phyloP scores from a whole-genome alignment of 2,888 invertebrate genomes.

The Amiota communis region DNA sequence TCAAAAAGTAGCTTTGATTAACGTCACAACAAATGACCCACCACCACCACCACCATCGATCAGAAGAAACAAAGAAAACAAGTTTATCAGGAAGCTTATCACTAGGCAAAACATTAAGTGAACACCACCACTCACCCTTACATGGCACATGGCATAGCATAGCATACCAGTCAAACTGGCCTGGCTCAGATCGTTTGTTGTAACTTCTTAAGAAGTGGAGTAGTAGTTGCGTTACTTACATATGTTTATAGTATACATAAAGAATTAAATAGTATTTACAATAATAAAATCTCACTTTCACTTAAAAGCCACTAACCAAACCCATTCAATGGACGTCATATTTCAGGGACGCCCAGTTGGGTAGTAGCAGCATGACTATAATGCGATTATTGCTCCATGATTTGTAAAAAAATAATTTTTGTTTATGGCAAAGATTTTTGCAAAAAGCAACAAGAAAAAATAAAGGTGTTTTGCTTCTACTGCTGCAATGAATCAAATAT shows the following conservation, averaged over 20 bases:
- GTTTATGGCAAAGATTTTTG: slow-evolving; percentile 10
- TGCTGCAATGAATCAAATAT: slow-evolving; percentile 7
- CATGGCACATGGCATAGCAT: no score
- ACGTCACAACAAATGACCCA: background rate
- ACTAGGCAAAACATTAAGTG: background rate
- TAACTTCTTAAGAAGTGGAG: no score
- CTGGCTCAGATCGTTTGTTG: background rate
- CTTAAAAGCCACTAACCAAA: background rate
- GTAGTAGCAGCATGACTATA: background rate
- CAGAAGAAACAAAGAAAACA: background rate
- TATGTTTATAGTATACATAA: background rate
- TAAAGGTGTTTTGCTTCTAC: background rate
- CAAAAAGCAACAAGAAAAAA: background rate
- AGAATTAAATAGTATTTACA: background rate
- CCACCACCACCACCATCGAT: background rate
- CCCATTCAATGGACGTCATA: background rate
- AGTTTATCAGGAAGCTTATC: slow-evolving; percentile 23
- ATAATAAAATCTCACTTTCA: slow-evolving; percentile 19
- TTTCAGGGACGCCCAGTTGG: slow-evolving; percentile 19
- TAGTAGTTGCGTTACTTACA: no score
- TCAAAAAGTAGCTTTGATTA: background rate
- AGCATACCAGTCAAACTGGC: background rate
- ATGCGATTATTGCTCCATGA: slow-evolving; percentile 15
- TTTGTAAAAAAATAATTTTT: slow-evolving; percentile 3
- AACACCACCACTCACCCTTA: background rate